These are phyloP conservation scores for Todiramphus saurophagus DNA, from an alignment of 2,113 vertebrate species.

Conservation along the genomic window DNA sequence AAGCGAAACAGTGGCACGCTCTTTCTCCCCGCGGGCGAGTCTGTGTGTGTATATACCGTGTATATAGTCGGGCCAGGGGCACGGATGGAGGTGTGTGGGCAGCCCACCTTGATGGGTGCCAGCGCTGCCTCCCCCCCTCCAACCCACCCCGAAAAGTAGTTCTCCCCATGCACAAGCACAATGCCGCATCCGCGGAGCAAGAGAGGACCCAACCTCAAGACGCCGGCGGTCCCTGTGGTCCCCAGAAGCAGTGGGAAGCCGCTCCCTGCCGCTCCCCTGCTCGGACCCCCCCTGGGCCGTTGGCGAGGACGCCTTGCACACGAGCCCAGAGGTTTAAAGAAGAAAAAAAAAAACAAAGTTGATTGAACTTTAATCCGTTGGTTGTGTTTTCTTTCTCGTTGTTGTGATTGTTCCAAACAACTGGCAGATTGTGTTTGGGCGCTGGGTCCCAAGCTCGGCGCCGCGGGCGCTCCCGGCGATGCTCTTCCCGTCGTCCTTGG, in stretches of 20 bases:
- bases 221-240: background rate
- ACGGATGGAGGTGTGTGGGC: background rate
- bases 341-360: background rate
- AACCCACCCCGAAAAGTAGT: background rate
- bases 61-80: slow-evolving; percentile 56
- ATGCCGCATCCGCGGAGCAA: slow-evolving; percentile 51
- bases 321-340: slow-evolving; percentile 27
- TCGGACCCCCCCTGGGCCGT: background rate
- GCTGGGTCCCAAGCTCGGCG: background rate
- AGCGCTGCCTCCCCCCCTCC: background rate
- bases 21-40: background rate
- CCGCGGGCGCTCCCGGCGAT: background rate
- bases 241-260: background rate
- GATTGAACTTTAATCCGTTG: slow-evolving; percentile 24
- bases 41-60: slow-evolving; percentile 57
- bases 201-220: slow-evolving; percentile 47
- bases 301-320: slow-evolving; percentile 46
- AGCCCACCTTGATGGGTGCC: background rate
- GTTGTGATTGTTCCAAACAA: background rate
- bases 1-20: slow-evolving; percentile 47
- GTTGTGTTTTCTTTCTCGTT: background rate
- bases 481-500: slow-evolving; percentile 38
- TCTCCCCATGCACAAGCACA: slow-evolving; percentile 77
- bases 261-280: background rate
- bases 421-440: background rate